Evolutionary conservation across 1,140 invertebrate genomes (phyloP).

Genomic region (Hirudo medicinalis): DNA sequence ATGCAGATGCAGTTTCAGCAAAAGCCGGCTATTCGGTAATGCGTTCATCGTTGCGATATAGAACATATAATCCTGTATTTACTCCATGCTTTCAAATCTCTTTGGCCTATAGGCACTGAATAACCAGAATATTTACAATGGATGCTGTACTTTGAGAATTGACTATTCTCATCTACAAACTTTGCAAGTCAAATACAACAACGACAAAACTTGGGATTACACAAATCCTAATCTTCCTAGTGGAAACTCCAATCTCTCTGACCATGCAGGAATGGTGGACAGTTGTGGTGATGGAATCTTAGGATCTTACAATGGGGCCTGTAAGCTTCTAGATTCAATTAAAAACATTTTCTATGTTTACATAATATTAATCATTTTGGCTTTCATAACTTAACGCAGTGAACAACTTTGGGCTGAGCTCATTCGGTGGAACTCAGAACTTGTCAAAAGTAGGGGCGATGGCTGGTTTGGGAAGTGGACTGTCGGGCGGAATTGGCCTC

Average conservation of each 20-base stretch:
- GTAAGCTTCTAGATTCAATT: not conserved
- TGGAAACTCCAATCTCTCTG: slow-evolving; percentile 53
- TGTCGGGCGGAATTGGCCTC: not conserved
- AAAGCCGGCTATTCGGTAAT: slow-evolving; percentile 25
- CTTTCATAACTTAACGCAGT: not conserved
- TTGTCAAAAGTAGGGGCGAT: slow-evolving; percentile 6
- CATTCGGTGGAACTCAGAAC: slow-evolving; percentile 1
- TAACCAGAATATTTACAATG: slow-evolving; percentile 97
- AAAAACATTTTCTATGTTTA: not conserved
- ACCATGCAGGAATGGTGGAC: slow-evolving; percentile 2
- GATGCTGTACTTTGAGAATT: slow-evolving; percentile 92
- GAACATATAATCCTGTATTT: not conserved
- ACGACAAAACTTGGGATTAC: slow-evolving; percentile 97
- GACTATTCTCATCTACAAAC: slow-evolving; percentile 96
- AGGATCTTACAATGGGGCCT: slow-evolving; percentile 9
- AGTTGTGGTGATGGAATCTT: slow-evolving; percentile 9
- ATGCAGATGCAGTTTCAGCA: slow-evolving; percentile 25
- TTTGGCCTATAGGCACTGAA: slow-evolving; percentile 81
- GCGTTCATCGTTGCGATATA: not conserved
- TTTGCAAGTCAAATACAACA: slow-evolving; percentile 98
- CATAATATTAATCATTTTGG: not conserved
- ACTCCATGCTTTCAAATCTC: not conserved
- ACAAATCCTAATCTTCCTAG: slow-evolving; percentile 91
- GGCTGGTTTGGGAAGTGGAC: not conserved
- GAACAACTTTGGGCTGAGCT: not conserved